Base-by-base conservation (phyloP, 2,113 vertebrate genomes). In the Ariopsis seemanni region DNA sequence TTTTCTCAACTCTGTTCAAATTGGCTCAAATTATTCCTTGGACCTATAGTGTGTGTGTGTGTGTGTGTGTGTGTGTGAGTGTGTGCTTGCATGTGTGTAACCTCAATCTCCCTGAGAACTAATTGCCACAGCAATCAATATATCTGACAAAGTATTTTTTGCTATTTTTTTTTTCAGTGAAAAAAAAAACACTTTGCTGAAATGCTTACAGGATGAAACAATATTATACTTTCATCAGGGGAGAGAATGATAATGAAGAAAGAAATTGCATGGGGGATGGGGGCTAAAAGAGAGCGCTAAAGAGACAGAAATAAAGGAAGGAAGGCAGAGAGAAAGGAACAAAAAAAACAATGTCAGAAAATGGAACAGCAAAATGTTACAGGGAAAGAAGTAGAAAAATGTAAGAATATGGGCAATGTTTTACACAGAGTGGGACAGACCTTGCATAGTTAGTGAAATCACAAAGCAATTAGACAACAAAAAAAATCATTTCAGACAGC, bases 221-320 rank as follows among this genome's bases (percentile, higher is more conserved):
- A 85, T 83, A 91, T 75, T 55, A 87, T 63, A 65, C 17, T 9
- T 87, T 90, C 79, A 92, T 90, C 86, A 91, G 48, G 74, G 86
- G 86, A 92, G 67, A 93, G 87, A 85, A 79, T 86, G 34, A 82
- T 93, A 92, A 94, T 92, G 92, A 88, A 91, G 5, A 62, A 18
- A 72, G 86, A 89, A 90, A 89, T 83, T 82, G 7, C 1, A 57
- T 2, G 30, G 18, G 18, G 52, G 18, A 48, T 34, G 79, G 18
- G 27, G 57, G 27, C 12, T 27, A 78, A 52, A 11, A 69, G 34
- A 91, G 90, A 91, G 72, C 67, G 79, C 87, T 67, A 84, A 62
- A 63, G 53, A 67, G 79, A 48, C 12, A 85, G 5, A 60, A 1
- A 69, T n/a, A 34, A 50, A 63, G 10, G 50, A 17, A 30, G 14